Base-by-base conservation (phyloP, 2,888 invertebrate genomes). In the Caenorhabditis wallacei region DNA sequence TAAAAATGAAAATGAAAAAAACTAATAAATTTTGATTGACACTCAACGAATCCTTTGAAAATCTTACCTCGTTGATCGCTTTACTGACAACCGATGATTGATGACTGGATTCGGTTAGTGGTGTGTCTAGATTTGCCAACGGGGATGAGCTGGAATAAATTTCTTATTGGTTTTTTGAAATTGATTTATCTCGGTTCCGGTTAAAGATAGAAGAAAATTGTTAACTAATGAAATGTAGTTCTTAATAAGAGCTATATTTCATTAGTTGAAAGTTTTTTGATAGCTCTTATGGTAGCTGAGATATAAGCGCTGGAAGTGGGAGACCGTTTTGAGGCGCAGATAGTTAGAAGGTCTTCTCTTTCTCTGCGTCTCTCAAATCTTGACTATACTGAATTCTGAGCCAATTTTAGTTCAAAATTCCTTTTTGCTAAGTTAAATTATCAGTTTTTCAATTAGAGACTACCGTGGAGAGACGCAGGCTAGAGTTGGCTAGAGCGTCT, bases 71-170 rank as follows among this genome's bases (percentile, higher is more conserved):
- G 26, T 81, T 81, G 51, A 81, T 81, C 59, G 81, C 81, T 71
- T 81, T 81, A 46, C 70, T 81, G 71, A 81, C 70, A 75, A 69
- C 81, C 13, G 81, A 81, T 76, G 81, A 81, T 76, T 81, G 81
- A 70, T 76, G 81, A 66, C 81, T 81, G 7, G 75, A 75, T 57
- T 81, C 81, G 16, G 81, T 81, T 24, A 75, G 66, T 3, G 81
- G 81, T n/a, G 81, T 81, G 66, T 81, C 81, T 24, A 76, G 68
- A 18, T 72, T 70, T 10, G 75, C 70, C 0, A 61, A 26, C 0
- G 72, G 80, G 3, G 81, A 81, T n/a, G 81, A 81, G 51, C 81
- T 81, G 61, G 37, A 79, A 78, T 10, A 11, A 4, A 5, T 30
- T 30, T 30, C 30, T 30, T 30, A 3, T 30, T 20, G 18, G 48